A percentile compares a stretch with the other conserved stretches of the same genome.
These are phyloP conservation scores for Syngnathoides biaculeatus DNA, from an alignment of 2,113 vertebrate species.

Conservation along the genomic window DNA sequence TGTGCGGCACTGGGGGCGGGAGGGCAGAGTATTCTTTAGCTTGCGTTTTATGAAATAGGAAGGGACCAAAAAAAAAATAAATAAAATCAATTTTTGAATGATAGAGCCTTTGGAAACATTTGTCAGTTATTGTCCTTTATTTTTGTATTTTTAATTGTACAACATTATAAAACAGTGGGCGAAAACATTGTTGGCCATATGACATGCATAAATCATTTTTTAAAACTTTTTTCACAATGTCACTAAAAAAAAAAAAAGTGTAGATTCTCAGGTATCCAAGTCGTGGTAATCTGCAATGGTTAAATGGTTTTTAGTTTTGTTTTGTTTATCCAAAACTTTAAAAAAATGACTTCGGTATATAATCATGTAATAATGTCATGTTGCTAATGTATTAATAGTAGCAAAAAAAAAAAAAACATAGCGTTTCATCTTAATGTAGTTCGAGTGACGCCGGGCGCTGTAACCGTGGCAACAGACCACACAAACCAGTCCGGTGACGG, in stretches of 20 bases:
- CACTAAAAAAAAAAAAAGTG: not conserved
- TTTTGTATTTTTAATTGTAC: constrained; percentile 54
- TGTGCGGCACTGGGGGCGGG: not conserved
- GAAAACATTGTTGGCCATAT: not conserved
- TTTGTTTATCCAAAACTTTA: not conserved
- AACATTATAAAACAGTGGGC: constrained; percentile 28
- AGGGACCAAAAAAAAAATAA: not conserved
- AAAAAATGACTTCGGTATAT: not conserved
- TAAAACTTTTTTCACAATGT: not conserved
- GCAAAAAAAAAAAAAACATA: constrained; percentile 1
- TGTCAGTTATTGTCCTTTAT: constrained; percentile 71
- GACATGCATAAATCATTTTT: not conserved
- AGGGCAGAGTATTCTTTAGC: not conserved
- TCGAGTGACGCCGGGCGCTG: constrained; percentile 35
- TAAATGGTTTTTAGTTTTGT: not conserved
- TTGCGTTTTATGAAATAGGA: not conserved
- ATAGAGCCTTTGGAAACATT: constrained; percentile 71
- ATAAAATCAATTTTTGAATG: constrained; percentile 46
- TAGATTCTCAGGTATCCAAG: not conserved
- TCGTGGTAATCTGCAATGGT: not conserved
- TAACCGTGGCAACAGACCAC: constrained; percentile 53
- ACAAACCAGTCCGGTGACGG: not conserved
- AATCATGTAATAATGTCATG: too few relatives aligned
- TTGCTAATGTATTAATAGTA: not conserved
- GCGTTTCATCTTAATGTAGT: not conserved